phyloP scores from a whole-genome alignment of 2,888 invertebrate genomes.

The Drosophila colorata region DNA sequence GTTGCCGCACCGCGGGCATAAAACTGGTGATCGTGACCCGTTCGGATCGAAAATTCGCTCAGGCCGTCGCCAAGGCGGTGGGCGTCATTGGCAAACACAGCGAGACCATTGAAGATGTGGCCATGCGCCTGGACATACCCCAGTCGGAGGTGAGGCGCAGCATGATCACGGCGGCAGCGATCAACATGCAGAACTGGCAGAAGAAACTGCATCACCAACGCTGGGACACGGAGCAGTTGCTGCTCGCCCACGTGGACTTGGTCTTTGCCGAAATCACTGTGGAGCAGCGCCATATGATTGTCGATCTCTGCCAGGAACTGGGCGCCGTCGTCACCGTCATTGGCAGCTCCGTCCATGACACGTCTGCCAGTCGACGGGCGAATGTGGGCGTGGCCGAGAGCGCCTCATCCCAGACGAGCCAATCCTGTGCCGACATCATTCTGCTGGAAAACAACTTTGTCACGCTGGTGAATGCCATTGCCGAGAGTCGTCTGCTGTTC shows the following conservation, averaged over 20 bases:
- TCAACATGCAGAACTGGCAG: constrained; percentile 48
- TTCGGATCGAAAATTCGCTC: background rate
- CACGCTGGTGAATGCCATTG: constrained; percentile 40
- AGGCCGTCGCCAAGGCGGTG: constrained; percentile 45
- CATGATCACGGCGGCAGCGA: constrained; percentile 28
- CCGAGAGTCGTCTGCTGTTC: constrained; percentile 56
- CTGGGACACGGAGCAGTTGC: constrained; percentile 35
- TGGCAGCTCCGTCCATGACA: constrained; percentile 46
- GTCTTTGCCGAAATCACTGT: constrained; percentile 41
- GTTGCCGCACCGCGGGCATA: constrained; percentile 61
- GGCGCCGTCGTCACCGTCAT: constrained; percentile 61
- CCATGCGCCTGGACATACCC: constrained; percentile 16
- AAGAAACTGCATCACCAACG: constrained; percentile 46
- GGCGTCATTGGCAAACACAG: constrained; percentile 37
- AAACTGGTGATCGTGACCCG: constrained; percentile 53
- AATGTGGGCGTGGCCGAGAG: constrained; percentile 51
- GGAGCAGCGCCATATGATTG: constrained; percentile 48
- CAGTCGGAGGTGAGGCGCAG: background rate
- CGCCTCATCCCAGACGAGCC: constrained; percentile 30
- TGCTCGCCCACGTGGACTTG: constrained; percentile 44
- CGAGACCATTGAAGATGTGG: constrained; percentile 26
- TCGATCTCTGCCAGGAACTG: constrained; percentile 54
- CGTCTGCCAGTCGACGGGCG: constrained; percentile 38
- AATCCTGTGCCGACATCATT: constrained; percentile 51
- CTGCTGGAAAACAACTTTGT: constrained; percentile 45